Conservation (phyloP, 2,888 invertebrate genomes). For the Phytoseiulus persimilis region DNA sequence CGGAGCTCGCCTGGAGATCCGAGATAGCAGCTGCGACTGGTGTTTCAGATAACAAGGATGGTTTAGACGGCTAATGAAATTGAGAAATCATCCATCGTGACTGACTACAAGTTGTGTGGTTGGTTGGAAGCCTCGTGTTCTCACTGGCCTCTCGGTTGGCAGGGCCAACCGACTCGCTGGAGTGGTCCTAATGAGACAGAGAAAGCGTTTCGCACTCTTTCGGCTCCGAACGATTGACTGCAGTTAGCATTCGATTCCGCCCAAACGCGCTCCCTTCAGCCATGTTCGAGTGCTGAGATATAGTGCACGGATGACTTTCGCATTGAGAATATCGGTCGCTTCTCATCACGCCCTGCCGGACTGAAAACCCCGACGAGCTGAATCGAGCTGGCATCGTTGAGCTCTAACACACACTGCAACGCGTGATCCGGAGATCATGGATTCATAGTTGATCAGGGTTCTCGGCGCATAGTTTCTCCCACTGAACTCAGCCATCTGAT, state of each 20-base stretch:
- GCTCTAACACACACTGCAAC: too few species aligned
- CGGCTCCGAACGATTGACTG: not conserved
- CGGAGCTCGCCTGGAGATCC: not conserved
- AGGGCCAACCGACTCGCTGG: not conserved
- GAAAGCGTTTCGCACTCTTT: not conserved
- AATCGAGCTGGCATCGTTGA: too few species aligned
- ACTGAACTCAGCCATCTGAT: too few species aligned
- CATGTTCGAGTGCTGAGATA: not conserved
- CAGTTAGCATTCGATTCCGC: not conserved
- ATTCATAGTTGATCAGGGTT: too few species aligned
- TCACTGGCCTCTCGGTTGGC: not conserved
- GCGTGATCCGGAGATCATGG: too few species aligned
- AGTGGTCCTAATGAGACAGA: not conserved
- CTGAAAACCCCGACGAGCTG: too few species aligned
- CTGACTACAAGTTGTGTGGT: not conserved
- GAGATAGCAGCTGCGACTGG: not conserved
- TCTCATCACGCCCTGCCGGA: too few species aligned
- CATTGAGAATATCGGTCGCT: not conserved
- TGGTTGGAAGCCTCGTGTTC: not conserved
- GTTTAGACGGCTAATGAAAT: slow-evolving; percentile 27
- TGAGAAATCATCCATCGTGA: slow-evolving; percentile 15
- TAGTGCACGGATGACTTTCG: not conserved
- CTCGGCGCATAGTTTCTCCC: too few species aligned
- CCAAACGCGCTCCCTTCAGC: not conserved
- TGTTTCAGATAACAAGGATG: slow-evolving; percentile 9